Evolutionary conservation across 2,888 invertebrate genomes (phyloP), one percentile per base, ranked within the genome.

Genomic region (Heliconius charithonia): DNA sequence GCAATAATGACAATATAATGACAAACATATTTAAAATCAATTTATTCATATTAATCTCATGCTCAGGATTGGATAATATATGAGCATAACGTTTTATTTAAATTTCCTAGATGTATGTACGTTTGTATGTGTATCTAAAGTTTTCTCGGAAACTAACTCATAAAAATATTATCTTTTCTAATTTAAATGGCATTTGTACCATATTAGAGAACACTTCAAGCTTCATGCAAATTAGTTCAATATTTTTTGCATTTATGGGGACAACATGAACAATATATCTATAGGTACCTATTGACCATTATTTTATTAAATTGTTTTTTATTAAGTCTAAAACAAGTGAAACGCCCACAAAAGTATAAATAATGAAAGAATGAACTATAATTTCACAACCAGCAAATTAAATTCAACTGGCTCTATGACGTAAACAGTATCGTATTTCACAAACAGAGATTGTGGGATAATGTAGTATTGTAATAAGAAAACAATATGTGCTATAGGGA

Each of bases 391-490:
- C 29, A 27, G 12, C 41, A 62, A 65, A 32, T 22, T 22, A 51
- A 45, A 25, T 72, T 63, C 37, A 65, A 66, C 51, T 63, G 22
- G 37, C 73, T 22, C 10, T 25, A 74, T 83, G 81, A 82, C 83
- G 80, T 80, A 83, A 83, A 69, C 67, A 16, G 76, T 76, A 82
- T 80, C 78, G 63, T 63, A 56, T 78, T 79, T 78, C 77, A 82
- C 19, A 76, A 82, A 69, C 78, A 56, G 59, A 75, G 78, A 76
- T 79, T 81, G 78, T 83, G 85, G 81, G 83, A 82, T 83, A 82
- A 82, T 83, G 72, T 70, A 71, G 82, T 79, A 85, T 84, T 86
- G 84, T 83, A 82, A 78, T 80, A 78, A 69, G 77, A 79, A 79
- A 80, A 80, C 82, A 82, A 83, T 82, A 80, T 81, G 79, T 81